Evolutionary conservation across 1,140 invertebrate species (phyloP).

Genomic region (Elysia chlorotica): DNA sequence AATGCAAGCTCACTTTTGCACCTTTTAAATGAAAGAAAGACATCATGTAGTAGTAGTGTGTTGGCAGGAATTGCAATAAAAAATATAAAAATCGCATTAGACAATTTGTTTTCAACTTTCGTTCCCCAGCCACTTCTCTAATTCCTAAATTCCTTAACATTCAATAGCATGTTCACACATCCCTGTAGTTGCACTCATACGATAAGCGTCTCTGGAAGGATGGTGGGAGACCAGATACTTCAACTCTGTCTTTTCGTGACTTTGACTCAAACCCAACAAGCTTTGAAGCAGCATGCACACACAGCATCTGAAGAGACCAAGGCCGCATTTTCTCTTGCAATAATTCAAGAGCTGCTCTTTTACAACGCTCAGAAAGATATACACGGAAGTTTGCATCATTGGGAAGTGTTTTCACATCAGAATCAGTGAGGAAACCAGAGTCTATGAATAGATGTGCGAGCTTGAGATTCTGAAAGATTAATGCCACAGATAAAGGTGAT

Average conservation of each 20-base stretch:
- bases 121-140: no score
- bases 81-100: no score
- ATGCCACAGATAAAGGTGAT: background rate
- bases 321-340: background rate
- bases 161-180: no score
- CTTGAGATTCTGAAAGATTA: background rate
- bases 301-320: background rate
- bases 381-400: background rate
- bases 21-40: no score
- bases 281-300: background rate
- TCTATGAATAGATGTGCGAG: background rate
- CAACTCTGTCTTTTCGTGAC: background rate
- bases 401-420: background rate
- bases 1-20: no score
- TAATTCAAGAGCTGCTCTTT: background rate
- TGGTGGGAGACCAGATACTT: background rate
- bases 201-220: background rate
- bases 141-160: no score
- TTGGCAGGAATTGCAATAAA: no score
- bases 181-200: no score
- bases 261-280: background rate
- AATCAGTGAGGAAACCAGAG: constrained; percentile 2
- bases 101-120: no score
- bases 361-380: background rate
- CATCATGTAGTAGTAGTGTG: no score